These are phyloP conservation scores for Carettochelys insculpta DNA, from an alignment of 2,113 vertebrate species.

Conservation along the genomic window DNA sequence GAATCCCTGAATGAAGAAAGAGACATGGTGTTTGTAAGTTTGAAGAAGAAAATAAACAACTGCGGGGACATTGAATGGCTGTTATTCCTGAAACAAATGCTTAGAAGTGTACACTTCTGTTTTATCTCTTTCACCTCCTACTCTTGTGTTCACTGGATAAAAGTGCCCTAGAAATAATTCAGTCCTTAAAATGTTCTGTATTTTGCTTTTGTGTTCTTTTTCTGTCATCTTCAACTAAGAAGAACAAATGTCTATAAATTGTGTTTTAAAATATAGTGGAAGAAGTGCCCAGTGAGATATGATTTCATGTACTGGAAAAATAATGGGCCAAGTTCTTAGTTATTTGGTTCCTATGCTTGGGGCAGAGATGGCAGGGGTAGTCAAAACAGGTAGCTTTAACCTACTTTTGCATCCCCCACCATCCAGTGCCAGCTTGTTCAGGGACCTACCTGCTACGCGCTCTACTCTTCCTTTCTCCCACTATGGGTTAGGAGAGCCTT, in stretches of 20 bases:
- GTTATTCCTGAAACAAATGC: neutral
- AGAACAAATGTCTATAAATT: neutral
- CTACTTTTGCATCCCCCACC: neutral
- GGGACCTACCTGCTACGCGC: neutral
- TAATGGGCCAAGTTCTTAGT: neutral
- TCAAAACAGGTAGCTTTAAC: neutral
- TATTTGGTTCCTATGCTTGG: neutral
- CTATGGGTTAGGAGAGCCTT: neutral
- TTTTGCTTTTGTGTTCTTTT: neutral
- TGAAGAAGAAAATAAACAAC: neutral
- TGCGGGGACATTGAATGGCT: neutral
- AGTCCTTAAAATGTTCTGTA: slow-evolving; percentile 2
- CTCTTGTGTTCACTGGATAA: neutral
- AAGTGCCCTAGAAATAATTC: neutral
- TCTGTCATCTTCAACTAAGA: neutral
- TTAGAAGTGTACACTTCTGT: neutral
- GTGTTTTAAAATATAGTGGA: neutral
- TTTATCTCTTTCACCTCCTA: neutral
- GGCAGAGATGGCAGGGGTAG: neutral
- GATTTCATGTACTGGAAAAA: neutral
- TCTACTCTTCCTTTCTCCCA: neutral
- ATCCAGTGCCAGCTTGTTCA: neutral
- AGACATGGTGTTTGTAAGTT: neutral
- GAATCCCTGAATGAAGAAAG: neutral
- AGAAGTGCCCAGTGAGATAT: neutral